Conservation (phyloP, 2,888 invertebrate species). For the Rhodophaea formosa region DNA sequence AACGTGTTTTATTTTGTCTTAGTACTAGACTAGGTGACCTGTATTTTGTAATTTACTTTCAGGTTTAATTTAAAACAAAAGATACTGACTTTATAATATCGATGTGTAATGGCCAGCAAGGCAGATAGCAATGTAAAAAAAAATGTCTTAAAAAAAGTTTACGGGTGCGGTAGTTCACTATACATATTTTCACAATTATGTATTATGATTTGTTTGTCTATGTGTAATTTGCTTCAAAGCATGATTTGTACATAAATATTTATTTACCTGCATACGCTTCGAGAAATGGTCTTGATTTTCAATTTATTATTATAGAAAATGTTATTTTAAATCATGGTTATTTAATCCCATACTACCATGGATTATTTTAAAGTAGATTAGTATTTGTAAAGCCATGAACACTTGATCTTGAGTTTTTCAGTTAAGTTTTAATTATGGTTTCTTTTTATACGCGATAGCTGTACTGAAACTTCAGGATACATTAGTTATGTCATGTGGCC, state of each 20-base stretch:
- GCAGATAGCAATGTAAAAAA: not conserved
- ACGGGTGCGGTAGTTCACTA: not conserved
- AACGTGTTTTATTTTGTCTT: no score
- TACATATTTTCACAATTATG: constrained; percentile 15
- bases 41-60: no score
- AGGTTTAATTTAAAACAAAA: no score
- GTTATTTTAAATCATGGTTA: constrained; percentile 12
- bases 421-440: constrained; percentile 28
- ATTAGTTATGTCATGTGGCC: no score
- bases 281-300: constrained; percentile 4
- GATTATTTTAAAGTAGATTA: constrained; percentile 24
- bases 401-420: constrained; percentile 34
- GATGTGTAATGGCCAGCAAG: no score
- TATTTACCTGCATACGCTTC: constrained; percentile 6
- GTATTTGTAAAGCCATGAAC: not conserved
- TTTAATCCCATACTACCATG: constrained; percentile 10
- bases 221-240: constrained; percentile 11
- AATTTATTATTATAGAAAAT: constrained; percentile 6
- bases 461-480: no score
- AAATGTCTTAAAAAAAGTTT: not conserved
- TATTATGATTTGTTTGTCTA: constrained; percentile 9
- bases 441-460: no score
- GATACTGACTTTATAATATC: no score
- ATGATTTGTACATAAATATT: constrained; percentile 12
- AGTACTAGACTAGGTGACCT: no score